phyloP scores from a whole-genome alignment of 2,797 vertebrate species.

The Pangasius macronema region DNA sequence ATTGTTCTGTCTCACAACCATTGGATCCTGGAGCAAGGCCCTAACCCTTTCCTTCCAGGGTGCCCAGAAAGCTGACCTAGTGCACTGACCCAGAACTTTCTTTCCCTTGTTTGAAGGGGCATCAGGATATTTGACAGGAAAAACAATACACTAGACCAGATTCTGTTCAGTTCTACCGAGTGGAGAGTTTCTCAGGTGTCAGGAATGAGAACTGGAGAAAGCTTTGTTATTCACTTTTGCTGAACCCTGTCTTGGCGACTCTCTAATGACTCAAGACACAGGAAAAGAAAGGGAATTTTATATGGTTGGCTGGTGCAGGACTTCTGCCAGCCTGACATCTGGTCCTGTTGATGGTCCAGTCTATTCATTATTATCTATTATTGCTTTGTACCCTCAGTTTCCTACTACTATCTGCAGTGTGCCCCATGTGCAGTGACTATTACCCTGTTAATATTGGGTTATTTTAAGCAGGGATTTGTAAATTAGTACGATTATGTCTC shows the following conservation, averaged over 20 bases:
- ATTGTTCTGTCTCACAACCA: not conserved
- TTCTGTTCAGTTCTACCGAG: not conserved
- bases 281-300: not conserved
- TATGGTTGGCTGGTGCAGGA: not conserved
- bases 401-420: not conserved
- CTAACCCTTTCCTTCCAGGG: not conserved
- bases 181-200: not conserved
- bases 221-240: not conserved
- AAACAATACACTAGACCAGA: not conserved
- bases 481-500: not conserved
- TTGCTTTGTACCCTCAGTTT: not conserved
- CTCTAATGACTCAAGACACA: not conserved
- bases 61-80: not conserved
- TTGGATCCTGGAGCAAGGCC: not conserved
- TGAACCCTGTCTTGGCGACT: not conserved
- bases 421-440: not conserved
- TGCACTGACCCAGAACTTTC: conserved; percentile 5
- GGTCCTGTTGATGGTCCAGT: not conserved
- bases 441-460: not conserved
- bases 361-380: not conserved
- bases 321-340: not conserved
- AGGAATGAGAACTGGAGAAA: not conserved
- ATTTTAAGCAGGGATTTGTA: not conserved
- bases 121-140: conserved; percentile 2
- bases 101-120: not conserved